Evolutionary conservation across 2,797 vertebrate species (phyloP).

Genomic region (Epinephelus malabaricus): DNA sequence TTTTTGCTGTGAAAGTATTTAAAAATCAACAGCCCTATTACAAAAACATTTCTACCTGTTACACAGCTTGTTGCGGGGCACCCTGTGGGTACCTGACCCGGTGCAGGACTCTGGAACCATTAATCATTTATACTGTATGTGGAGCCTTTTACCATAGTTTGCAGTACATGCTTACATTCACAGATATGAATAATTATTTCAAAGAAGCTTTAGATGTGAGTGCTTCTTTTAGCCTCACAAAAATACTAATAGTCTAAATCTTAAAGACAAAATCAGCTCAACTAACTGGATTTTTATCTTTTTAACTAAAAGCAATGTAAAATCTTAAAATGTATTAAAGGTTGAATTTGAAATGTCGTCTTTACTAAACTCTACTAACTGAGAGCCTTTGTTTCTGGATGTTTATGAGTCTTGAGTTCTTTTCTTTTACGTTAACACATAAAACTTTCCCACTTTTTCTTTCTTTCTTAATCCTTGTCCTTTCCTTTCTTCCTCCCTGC

Average conservation of each 20-base stretch:
- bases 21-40: too few relatives aligned
- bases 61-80: too few relatives aligned
- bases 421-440: slow-evolving; percentile 46
- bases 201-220: background rate
- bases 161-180: background rate
- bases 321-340: too few relatives aligned
- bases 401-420: slow-evolving; percentile 10
- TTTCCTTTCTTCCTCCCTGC: slow-evolving; percentile 38
- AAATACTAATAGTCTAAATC: too few relatives aligned
- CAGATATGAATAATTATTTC: background rate
- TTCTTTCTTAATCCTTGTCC: slow-evolving; percentile 14
- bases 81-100: too few relatives aligned
- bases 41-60: too few relatives aligned
- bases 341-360: too few relatives aligned
- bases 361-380: background rate
- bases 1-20: too few relatives aligned
- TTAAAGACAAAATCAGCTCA: too few relatives aligned
- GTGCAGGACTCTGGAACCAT: too few relatives aligned
- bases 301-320: too few relatives aligned
- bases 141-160: background rate
- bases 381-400: background rate
- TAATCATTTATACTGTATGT: background rate
- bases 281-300: too few relatives aligned
- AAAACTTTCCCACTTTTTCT: slow-evolving; percentile 6
- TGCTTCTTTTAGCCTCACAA: background rate